Conservation (phyloP, 2,113 vertebrate species). For the Zapus hudsonius region DNA sequence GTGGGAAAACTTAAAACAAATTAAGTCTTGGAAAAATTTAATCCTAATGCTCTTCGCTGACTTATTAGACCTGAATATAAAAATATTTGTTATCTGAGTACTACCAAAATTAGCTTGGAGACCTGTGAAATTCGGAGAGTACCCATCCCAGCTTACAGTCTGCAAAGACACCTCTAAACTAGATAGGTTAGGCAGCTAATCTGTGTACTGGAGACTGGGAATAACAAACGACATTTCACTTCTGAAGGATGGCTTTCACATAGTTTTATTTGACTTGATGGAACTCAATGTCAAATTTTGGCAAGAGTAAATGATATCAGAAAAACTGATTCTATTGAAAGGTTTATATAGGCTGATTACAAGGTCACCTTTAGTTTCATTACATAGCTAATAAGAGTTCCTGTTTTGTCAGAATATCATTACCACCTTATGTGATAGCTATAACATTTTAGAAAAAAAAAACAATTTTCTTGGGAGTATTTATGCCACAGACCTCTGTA, state of each 20-base stretch:
- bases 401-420: conserved; percentile 70
- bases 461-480: conserved; percentile 67
- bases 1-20: conserved; percentile 70
- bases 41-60: conserved; percentile 54
- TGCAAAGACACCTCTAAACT: conserved; percentile 72
- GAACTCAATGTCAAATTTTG: conserved; percentile 76
- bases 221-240: conserved; percentile 75
- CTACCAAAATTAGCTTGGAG: conserved; percentile 10
- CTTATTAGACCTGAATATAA: conserved; percentile 32
- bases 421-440: conserved; percentile 66
- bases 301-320: conserved; percentile 68
- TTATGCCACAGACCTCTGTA: conserved; percentile 62
- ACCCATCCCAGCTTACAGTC: conserved; percentile 64
- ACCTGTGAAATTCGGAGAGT: conserved; percentile 49
- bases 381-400: conserved; percentile 71
- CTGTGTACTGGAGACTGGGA: conserved; percentile 67
- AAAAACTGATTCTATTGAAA: conserved; percentile 74
- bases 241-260: conserved; percentile 80
- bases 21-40: conserved; percentile 62
- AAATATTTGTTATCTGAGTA: conserved; percentile 58
- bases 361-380: conserved; percentile 85
- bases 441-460: conserved; percentile 60
- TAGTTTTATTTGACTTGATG: conserved; percentile 79
- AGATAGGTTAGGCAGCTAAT: conserved; percentile 71
- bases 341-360: conserved; percentile 78